Conservation (phyloP, 2,797 vertebrate genomes). For the Rhynchonycteris naso region DNA sequence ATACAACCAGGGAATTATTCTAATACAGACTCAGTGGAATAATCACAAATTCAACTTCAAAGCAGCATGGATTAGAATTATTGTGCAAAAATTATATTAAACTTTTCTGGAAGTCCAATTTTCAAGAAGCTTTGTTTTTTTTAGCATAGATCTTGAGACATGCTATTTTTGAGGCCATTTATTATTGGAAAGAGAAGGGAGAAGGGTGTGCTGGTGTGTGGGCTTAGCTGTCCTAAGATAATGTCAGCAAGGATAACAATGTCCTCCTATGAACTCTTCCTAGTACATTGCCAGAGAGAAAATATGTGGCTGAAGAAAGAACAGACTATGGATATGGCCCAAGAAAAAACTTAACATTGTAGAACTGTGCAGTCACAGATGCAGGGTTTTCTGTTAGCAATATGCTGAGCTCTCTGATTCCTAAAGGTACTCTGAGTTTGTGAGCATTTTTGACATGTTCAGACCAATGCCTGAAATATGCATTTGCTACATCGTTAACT, state of each 20-base stretch:
- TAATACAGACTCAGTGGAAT: slow-evolving; percentile 17
- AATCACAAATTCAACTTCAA: slow-evolving; percentile 47
- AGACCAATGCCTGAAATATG: background rate
- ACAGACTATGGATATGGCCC: background rate
- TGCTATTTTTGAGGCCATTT: slow-evolving; percentile 37
- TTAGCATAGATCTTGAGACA: background rate
- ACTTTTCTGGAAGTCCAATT: slow-evolving; percentile 14
- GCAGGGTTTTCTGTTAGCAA: background rate
- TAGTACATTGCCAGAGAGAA: background rate
- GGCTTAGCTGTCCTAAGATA: background rate
- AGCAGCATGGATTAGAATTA: slow-evolving; percentile 34
- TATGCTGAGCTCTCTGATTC: background rate
- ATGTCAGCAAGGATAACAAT: background rate
- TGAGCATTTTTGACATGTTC: background rate
- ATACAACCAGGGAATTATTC: slow-evolving; percentile 50
- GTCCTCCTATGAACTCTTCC: background rate
- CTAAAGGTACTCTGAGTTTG: background rate
- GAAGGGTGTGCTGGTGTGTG: background rate
- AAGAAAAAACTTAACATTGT: background rate
- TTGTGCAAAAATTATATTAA: background rate
- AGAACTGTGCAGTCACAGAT: background rate
- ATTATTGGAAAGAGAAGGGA: slow-evolving; percentile 1
- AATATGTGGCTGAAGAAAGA: background rate
- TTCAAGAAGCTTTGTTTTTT: slow-evolving; percentile 55
- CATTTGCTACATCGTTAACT: background rate